Evolutionary conservation across 2,113 vertebrate species (phyloP).

Genomic region (Pardalotus punctatus): DNA sequence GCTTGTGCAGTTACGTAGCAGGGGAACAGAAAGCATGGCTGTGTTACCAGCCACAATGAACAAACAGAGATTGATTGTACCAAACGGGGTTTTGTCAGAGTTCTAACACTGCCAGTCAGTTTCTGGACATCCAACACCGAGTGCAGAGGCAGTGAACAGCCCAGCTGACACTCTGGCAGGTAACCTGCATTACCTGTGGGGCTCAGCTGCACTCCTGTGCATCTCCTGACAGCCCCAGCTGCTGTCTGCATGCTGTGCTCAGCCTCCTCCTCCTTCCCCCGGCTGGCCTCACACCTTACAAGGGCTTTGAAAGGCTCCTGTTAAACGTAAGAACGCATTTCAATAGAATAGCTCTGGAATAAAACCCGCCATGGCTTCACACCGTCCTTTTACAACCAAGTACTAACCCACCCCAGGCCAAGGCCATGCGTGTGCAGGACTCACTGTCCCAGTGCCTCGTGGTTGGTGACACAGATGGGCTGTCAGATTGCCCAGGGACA

Average conservation of each 20-base stretch:
- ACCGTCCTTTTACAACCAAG: background rate
- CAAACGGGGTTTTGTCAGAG: background rate
- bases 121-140: background rate
- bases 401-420: background rate
- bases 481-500: background rate
- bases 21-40: background rate
- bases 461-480: background rate
- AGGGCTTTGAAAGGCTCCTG: background rate
- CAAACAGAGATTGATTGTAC: background rate
- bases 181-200: too few species aligned
- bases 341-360: background rate
- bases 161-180: background rate
- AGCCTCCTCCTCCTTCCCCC: background rate
- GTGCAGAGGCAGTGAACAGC: background rate
- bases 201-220: background rate
- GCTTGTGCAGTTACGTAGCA: background rate
- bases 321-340: background rate
- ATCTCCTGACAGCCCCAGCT: background rate
- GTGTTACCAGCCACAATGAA: background rate
- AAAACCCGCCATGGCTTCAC: background rate
- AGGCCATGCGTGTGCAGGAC: rapidly evolving
- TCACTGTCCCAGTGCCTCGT: background rate
- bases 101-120: background rate
- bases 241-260: background rate
- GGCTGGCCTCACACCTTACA: background rate